Evolutionary conservation across 2,113 vertebrate genomes (phyloP).

Genomic region (Procavia capensis): DNA sequence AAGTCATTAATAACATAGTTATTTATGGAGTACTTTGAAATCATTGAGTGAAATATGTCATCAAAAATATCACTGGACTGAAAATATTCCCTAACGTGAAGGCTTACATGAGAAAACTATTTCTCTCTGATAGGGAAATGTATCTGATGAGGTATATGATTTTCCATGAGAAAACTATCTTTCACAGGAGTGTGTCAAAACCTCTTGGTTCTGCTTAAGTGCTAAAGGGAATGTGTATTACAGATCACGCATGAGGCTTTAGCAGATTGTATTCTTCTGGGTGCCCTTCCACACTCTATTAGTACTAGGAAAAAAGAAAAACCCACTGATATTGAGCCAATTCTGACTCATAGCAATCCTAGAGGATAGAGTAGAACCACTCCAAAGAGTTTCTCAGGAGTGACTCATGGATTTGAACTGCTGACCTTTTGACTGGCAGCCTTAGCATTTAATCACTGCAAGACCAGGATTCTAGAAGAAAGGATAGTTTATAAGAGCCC

Average conservation of each 20-base stretch:
- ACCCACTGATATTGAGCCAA: too few species aligned
- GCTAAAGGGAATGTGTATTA: not conserved
- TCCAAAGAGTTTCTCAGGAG: too few species aligned
- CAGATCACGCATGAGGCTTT: not conserved
- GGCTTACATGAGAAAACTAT: conserved; percentile 65
- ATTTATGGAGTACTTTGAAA: conserved; percentile 70
- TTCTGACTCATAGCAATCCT: too few species aligned
- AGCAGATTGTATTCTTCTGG: not conserved
- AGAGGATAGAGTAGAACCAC: too few species aligned
- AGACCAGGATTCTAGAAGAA: too few species aligned
- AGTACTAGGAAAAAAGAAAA: not conserved
- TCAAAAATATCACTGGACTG: conserved; percentile 65
- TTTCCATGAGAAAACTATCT: conserved; percentile 43
- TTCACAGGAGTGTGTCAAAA: not conserved
- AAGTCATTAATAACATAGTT: conserved; percentile 68
- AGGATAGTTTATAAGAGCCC: too few species aligned
- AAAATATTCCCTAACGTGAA: conserved; percentile 47
- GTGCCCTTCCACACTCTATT: not conserved
- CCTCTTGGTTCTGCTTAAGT: conserved; percentile 37
- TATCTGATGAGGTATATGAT: conserved; percentile 17
- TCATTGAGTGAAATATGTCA: conserved; percentile 69
- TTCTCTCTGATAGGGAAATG: conserved; percentile 53
- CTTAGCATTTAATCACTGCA: too few species aligned
- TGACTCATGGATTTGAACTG: too few species aligned
- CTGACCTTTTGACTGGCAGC: too few species aligned